phyloP scores from a whole-genome alignment of 2,113 vertebrate species.

The Electrona antarctica region DNA sequence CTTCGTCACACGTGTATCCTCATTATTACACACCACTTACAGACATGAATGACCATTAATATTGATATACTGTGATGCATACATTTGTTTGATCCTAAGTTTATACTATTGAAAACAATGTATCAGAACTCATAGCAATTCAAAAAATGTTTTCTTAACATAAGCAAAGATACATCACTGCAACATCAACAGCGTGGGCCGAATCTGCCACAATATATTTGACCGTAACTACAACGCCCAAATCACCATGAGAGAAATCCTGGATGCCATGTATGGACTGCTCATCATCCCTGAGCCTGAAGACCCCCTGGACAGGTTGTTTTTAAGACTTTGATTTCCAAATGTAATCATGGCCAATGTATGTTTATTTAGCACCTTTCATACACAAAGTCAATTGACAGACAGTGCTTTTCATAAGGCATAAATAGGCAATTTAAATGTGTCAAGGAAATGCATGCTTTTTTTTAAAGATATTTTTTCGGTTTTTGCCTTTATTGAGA shows the following conservation, averaged over 20 bases:
- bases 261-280: conserved; percentile 70
- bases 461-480: no score
- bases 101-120: no score
- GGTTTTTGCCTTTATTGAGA: no score
- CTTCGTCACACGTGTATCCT: conserved; percentile 73
- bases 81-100: no score
- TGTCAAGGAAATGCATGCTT: no score
- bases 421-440: background rate
- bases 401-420: no score
- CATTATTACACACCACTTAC: background rate
- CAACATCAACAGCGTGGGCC: conserved; percentile 72
- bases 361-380: background rate
- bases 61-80: no score
- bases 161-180: conserved; percentile 68
- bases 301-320: conserved; percentile 70
- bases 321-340: no score
- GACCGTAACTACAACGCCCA: conserved; percentile 71
- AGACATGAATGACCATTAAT: no score
- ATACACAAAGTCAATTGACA: no score
- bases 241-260: conserved; percentile 69
- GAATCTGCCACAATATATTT: conserved; percentile 76
- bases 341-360: no score
- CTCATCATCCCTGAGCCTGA: conserved; percentile 71
- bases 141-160: conserved; percentile 54
- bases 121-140: background rate